Conservation (phyloP, 2,797 vertebrate species). For the Alfaro cultratus region DNA sequence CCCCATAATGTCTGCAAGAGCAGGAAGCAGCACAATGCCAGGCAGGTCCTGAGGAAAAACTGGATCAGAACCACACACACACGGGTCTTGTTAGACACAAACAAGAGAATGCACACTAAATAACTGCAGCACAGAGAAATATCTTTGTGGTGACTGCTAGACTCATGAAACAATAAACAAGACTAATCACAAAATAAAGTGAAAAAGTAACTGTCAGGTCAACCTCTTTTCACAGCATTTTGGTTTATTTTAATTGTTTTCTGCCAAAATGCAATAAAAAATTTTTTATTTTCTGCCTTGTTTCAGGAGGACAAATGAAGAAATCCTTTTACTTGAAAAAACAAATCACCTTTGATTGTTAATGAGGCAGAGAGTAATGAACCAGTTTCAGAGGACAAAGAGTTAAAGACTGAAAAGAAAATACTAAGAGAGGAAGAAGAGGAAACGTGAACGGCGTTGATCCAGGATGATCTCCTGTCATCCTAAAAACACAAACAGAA, state of each 20-base stretch:
- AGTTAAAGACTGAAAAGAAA: constrained; percentile 3
- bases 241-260: not conserved
- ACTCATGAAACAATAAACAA: not conserved
- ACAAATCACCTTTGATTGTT: constrained; percentile 5
- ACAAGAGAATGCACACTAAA: constrained; percentile 7
- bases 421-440: constrained; percentile 27
- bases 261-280: not conserved
- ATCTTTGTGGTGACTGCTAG: not conserved
- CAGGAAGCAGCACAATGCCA: constrained; percentile 81
- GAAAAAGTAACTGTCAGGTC: not conserved
- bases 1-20: constrained; percentile 69
- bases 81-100: constrained; percentile 21
- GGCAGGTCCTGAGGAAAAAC: constrained; percentile 70
- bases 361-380: constrained; percentile 1
- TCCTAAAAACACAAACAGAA: constrained; percentile 44
- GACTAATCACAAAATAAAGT: not conserved
- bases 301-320: not conserved
- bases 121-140: not conserved
- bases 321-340: not conserved
- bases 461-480: constrained; percentile 64
- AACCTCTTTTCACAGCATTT: not conserved
- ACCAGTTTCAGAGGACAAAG: constrained; percentile 24
- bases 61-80: constrained; percentile 48
- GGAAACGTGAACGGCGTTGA: constrained; percentile 24
- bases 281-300: not conserved